Evolutionary conservation across 2,113 vertebrate species (phyloP), one percentile per base, ranked within the genome.

Genomic region (Toxostoma redivivum): DNA sequence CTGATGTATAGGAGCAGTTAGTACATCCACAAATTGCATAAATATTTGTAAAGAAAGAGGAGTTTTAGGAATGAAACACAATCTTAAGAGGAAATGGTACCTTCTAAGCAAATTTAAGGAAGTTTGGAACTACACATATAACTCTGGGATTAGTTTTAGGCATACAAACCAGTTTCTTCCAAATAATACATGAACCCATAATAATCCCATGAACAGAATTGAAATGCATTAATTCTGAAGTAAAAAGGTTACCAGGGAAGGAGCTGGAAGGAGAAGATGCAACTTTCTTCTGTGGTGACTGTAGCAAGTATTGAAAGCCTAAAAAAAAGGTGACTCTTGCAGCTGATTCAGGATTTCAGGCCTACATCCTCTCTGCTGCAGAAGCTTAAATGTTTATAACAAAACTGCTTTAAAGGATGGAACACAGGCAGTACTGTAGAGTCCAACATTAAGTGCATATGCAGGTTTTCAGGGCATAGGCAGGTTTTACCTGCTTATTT

Each of bases 281-380:
- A 70, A 24, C 13, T 64, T 40, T 33, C 56, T 70, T 83, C 60
- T 76, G 25, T 81, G 33, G 25, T 42, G 33, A 35, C 16, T 44
- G 9, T 2, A 71, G 15, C 0, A 0, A 78, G 12, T 16, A 71
- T 3, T 51, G 42, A 27, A 79, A 57, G 25, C 35, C 37, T 30
- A 54, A 81, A 70, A 30, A 80, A 82, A 90, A 88, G 16, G 17
- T 40, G 13, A 44, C n/a, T 48, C 71, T 60, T 79, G 48, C 73
- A 38, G 53, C 3, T 40, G 24, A 76, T 86, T 66, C 4, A 5
- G 15, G 37, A 92, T 72, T 95, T 79, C 53, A 79, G 50, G 25
- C 42, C 57, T 53, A 48, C 7, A n/a, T 30, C 35, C 38, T 81
- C 64, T 56, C 40, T 42, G 22, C 38, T 66, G 15, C 58, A 80